These are phyloP conservation scores for Herpetotheres cachinnans DNA, from an alignment of 2,113 vertebrate genomes.

Conservation along the genomic window DNA sequence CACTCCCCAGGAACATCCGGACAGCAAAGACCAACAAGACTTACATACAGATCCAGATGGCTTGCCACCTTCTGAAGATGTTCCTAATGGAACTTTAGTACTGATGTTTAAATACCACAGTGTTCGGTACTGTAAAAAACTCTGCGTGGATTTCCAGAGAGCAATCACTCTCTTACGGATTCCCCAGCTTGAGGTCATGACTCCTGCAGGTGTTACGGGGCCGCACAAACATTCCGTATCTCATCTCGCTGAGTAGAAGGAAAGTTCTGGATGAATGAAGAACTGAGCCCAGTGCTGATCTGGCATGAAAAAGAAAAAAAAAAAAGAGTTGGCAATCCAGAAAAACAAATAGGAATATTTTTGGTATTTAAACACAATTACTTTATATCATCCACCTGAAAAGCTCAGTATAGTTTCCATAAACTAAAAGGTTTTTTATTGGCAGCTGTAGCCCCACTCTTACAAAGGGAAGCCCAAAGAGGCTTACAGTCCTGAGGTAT, in stretches of 20 bases:
- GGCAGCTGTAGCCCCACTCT: background rate
- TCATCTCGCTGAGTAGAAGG: background rate
- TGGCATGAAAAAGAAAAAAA: background rate
- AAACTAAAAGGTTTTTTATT: background rate
- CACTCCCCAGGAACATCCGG: background rate
- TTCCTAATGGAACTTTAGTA: background rate
- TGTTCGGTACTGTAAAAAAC: background rate
- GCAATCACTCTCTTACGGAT: background rate
- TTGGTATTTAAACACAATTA: background rate
- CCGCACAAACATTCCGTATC: background rate
- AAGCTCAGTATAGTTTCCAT: background rate
- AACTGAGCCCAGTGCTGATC: background rate
- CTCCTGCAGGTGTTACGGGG: background rate
- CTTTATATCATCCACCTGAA: background rate
- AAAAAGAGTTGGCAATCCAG: background rate
- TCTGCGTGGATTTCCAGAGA: background rate
- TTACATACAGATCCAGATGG: rapidly evolving
- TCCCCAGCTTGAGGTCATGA: background rate
- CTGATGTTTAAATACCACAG: background rate
- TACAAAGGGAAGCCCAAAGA: background rate
- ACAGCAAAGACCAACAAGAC: background rate
- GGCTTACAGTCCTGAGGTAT: background rate
- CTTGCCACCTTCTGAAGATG: background rate
- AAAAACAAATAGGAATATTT: background rate
- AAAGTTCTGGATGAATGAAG: background rate